Evolutionary conservation across 1,140 invertebrate genomes (phyloP).

Genomic region (Drosophila mojavensis): DNA sequence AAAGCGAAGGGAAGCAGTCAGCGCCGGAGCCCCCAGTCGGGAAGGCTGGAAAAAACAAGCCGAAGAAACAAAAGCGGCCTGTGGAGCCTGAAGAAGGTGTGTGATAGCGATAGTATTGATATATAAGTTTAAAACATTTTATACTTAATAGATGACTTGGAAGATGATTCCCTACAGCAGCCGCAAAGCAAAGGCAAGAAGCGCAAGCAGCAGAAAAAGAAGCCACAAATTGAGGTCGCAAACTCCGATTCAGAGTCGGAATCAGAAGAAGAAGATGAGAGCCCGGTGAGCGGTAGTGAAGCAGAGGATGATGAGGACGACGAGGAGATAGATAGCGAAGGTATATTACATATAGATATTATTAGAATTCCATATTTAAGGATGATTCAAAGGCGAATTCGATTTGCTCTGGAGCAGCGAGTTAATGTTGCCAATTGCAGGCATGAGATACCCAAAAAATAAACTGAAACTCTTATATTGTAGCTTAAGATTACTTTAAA

Average conservation of each 20-base stretch:
- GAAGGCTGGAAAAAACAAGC: slow-evolving; percentile 43
- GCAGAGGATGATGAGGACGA: slow-evolving; percentile 27
- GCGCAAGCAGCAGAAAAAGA: slow-evolving; percentile 55
- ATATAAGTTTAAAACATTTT: not conserved
- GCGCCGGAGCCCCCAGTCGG: not conserved
- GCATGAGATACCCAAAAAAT: slow-evolving; percentile 51
- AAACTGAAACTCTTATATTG: slow-evolving; percentile 34
- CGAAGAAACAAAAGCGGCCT: slow-evolving; percentile 38
- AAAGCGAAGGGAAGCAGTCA: slow-evolving; percentile 65
- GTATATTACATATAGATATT: slow-evolving; percentile 1
- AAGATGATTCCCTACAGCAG: slow-evolving; percentile 65
- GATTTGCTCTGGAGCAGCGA: slow-evolving; percentile 49
- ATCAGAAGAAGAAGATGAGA: slow-evolving; percentile 30
- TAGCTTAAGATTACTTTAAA: not conserved
- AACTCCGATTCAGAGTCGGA: slow-evolving; percentile 70
- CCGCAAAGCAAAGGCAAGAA: slow-evolving; percentile 50
- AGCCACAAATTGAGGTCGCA: slow-evolving; percentile 70
- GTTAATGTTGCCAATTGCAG: slow-evolving; percentile 56
- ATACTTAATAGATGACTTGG: slow-evolving; percentile 49
- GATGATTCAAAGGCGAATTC: slow-evolving; percentile 82
- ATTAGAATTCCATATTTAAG: slow-evolving; percentile 1
- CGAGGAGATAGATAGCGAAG: slow-evolving; percentile 22
- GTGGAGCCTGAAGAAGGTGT: slow-evolving; percentile 47
- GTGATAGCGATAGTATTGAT: not conserved
- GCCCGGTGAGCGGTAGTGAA: slow-evolving; percentile 5